Percentiles rank a stretch among this genome's conserved stretches.
phyloP scores from a whole-genome alignment of 2,888 invertebrate genomes.

The Drosophila stalkeri region DNA sequence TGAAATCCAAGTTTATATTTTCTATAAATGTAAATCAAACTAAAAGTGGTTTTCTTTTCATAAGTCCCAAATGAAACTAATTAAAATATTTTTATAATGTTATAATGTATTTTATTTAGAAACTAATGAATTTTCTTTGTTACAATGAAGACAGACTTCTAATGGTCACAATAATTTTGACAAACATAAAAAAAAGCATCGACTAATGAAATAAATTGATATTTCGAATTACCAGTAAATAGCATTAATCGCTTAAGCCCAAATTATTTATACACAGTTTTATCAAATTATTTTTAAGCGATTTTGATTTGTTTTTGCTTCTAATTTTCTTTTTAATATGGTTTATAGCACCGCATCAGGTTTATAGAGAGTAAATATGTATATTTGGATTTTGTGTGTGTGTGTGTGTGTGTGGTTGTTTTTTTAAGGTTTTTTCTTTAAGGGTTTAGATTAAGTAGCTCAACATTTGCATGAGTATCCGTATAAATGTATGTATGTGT shows the following conservation, averaged over 20 bases:
- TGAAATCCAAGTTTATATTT: background rate
- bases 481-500: conserved; percentile 42
- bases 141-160: conserved; percentile 23
- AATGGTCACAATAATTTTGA: conserved; percentile 20
- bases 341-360: conserved; percentile 58
- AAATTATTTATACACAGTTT: conserved; percentile 24
- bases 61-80: background rate
- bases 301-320: conserved; percentile 6
- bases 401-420: too few species aligned
- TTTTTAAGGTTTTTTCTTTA: conserved; percentile 11
- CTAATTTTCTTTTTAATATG: conserved; percentile 20
- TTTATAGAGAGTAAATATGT: conserved; percentile 39
- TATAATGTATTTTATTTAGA: conserved; percentile 28
- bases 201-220: conserved; percentile 38
- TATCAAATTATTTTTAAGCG: conserved; percentile 26
- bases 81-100: background rate
- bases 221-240: conserved; percentile 30
- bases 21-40: background rate
- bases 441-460: conserved; percentile 70
- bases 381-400: background rate
- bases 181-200: conserved; percentile 13
- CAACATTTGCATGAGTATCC: conserved; percentile 58
- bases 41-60: background rate
- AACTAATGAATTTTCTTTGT: conserved; percentile 31
- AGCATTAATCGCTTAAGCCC: conserved; percentile 40